Base-by-base conservation (phyloP, 2,888 invertebrate species). In the Stramonita haemastoma region DNA sequence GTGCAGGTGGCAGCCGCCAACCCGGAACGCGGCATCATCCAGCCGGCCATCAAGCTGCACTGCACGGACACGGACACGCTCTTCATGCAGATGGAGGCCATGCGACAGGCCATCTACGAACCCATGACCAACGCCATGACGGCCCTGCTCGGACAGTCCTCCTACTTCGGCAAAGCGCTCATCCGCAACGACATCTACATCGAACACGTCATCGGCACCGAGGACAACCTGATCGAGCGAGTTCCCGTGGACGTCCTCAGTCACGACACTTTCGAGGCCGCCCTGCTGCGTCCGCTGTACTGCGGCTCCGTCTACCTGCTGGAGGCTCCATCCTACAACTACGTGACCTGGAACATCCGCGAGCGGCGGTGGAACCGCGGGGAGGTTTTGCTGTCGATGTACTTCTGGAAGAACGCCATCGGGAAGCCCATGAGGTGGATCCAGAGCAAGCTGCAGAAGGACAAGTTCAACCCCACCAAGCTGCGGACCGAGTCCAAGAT, bases 181-280 rank as follows among this genome's bases (percentile, higher is more conserved):
- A 93, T 95, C 57, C 94, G 94, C 89, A 95, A 94, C 89, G 89
- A 91, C 46, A 89, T 94, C 29, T 95, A 95, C 89, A 93, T 95
- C 26, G 93, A 94, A n/a, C 93, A 92, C 56, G 93, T 94, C 4
- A 94, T 95, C 60, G 95, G 94, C 17, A 91, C 90, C 2, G 91
- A 93, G 86, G 93, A 94, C 13, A 90, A 92, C n/a, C 90, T 92
- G 26, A 93, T 95, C 46, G 95, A 95, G 90, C 91, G 93, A 60
- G 94, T 94, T 5, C 95, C 94, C 1, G 93, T 94, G 56, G 94
- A 95, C 90, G 94, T 94, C 13, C 91, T 95, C 6, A 95, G 95
- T 87, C 95, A 95, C 87, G 95, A 94, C 88, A 94, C 95, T 15
- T 95, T 94, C 90, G 95, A 94, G 84, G 94, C 94, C 26, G 94